Percentiles rank a stretch among this genome's conserved stretches.
Conservation (phyloP, 1,140 invertebrate species). For the Aphelinus certus region DNA sequence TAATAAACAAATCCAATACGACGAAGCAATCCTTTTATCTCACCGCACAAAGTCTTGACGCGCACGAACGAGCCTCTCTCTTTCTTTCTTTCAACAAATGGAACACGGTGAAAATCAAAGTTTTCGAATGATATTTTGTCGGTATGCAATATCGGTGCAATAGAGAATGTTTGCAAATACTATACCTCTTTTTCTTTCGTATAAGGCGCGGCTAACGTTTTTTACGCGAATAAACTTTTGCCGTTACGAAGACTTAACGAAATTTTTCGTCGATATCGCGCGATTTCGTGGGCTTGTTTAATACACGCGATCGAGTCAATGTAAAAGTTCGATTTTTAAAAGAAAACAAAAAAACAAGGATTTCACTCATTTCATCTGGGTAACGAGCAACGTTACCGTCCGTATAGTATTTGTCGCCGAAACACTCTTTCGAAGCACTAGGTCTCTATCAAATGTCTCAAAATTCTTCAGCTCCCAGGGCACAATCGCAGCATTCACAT, state of each 20-base stretch:
- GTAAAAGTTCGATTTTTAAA: too few species aligned
- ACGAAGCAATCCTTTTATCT: conserved; percentile 14
- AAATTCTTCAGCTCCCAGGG: conserved; percentile 25
- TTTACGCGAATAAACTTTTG: not conserved
- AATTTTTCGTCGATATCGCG: too few species aligned
- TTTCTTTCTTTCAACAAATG: conserved; percentile 7
- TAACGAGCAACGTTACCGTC: too few species aligned
- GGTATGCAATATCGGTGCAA: not conserved
- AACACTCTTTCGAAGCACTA: too few species aligned
- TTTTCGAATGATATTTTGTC: not conserved
- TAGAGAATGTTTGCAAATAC: not conserved
- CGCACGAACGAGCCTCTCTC: conserved; percentile 34
- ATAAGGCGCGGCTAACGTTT: not conserved
- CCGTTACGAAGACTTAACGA: too few species aligned
- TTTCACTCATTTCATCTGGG: too few species aligned
- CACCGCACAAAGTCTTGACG: conserved; percentile 11
- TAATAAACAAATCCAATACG: conserved; percentile 33
- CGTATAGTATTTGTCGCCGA: too few species aligned
- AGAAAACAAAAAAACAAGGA: too few species aligned
- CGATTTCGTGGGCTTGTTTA: too few species aligned
- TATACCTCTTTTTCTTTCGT: not conserved
- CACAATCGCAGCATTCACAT: conserved; percentile 21
- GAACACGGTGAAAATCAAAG: not conserved
- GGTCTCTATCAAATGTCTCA: too few species aligned
- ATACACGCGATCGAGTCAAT: too few species aligned